A percentile compares a stretch with the other conserved stretches of the same genome.
phyloP scores from a whole-genome alignment of 2,888 invertebrate genomes.

The Arctia plantaginis region DNA sequence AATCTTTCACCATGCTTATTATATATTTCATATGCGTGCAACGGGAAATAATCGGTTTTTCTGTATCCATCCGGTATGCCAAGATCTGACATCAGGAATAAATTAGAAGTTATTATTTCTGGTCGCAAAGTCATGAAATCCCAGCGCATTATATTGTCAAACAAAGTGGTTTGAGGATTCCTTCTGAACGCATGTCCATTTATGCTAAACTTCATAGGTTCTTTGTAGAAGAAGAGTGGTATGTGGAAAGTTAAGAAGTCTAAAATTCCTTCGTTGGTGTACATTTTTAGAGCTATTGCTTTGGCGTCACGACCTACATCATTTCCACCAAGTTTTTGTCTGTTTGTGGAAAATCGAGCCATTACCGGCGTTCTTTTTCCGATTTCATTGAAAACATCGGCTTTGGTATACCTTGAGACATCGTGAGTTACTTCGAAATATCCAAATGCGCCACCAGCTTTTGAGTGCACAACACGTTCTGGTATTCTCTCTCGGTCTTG shows the following conservation, averaged over 20 bases:
- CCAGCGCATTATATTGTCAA: conserved; percentile 17
- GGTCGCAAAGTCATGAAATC: conserved; percentile 14
- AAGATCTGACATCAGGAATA: conserved; percentile 8
- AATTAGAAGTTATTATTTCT: conserved; percentile 12
- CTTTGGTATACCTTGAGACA: conserved; percentile 17
- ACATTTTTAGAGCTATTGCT: conserved; percentile 19
- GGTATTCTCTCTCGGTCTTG: conserved; percentile 13
- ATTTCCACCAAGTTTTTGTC: conserved; percentile 20
- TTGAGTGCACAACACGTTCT: conserved; percentile 17
- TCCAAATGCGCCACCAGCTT: conserved; percentile 15
- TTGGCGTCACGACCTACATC: conserved; percentile 13
- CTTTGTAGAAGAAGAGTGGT: conserved; percentile 16
- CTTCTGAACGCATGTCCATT: conserved; percentile 17
- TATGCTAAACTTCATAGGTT: conserved; percentile 11
- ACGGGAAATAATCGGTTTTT: conserved; percentile 15
- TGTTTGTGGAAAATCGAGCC: conserved; percentile 20
- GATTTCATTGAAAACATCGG: conserved; percentile 18
- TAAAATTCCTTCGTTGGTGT: conserved; percentile 15
- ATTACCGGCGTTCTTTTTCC: conserved; percentile 20
- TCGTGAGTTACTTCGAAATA: conserved; percentile 22
- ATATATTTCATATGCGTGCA: conserved; percentile 18
- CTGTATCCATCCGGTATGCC: conserved; percentile 19
- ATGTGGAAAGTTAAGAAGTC: conserved; percentile 14
- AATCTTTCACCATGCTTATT: conserved; percentile 20
- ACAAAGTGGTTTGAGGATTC: conserved; percentile 15